Evolutionary conservation across 2,888 invertebrate genomes (phyloP).

Genomic region (Trachelus stipa): DNA sequence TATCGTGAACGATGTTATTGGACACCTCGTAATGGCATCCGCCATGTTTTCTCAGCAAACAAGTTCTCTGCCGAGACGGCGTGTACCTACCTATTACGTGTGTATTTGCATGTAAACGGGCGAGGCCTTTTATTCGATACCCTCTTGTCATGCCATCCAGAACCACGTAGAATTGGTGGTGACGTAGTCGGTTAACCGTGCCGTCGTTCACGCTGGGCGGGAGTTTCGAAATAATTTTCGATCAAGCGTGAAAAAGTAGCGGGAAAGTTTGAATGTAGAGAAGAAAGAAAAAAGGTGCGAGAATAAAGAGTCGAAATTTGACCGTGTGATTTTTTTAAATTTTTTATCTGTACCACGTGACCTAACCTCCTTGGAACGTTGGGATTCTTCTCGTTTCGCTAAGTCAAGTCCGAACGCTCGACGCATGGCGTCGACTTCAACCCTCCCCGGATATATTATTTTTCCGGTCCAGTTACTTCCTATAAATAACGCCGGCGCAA

Average conservation of each 20-base stretch:
- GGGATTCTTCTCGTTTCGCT: background rate
- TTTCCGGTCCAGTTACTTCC: conserved; percentile 26
- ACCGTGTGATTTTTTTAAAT: background rate
- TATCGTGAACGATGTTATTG: conserved; percentile 54
- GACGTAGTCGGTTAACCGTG: background rate
- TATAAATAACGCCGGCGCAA: conserved; percentile 15
- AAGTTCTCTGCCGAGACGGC: conserved; percentile 28
- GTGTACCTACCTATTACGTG: conserved; percentile 33
- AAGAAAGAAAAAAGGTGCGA: background rate
- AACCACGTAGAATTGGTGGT: conserved; percentile 14
- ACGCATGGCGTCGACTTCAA: background rate
- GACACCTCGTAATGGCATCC: conserved; percentile 45
- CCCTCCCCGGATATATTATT: background rate
- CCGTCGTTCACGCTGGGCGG: no score
- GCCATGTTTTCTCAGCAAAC: conserved; percentile 43
- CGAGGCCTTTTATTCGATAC: conserved; percentile 31
- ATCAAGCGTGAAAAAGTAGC: background rate
- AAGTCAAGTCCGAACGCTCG: background rate
- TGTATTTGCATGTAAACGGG: conserved; percentile 44
- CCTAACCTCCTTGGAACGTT: background rate
- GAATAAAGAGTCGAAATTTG: background rate
- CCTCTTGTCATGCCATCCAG: conserved; percentile 1
- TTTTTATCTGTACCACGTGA: background rate
- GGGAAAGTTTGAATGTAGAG: background rate
- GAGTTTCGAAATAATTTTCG: background rate